Base-by-base conservation (phyloP, 2,797 vertebrate species). In the Coregonus sp. region DNA sequence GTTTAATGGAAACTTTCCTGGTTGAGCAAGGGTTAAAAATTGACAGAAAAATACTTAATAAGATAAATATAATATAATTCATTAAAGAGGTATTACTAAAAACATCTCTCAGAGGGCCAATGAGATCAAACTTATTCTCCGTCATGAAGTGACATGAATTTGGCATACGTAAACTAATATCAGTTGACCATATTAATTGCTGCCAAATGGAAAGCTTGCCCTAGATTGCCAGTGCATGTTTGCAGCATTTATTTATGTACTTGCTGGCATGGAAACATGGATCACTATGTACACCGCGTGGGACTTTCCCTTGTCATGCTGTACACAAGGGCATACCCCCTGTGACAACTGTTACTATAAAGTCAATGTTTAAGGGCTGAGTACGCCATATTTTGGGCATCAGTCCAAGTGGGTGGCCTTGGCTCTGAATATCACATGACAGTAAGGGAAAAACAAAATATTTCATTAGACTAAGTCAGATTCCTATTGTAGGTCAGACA, bases 261-360 rank as follows among this genome's bases (percentile, higher is more conserved):
- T 61, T 61, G n/a, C 59, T 61, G 59, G 59, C 59, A 20, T 61
- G 59, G n/a, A 25, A 61, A 61, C 59, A 61, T 61, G 59, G 20
- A 25, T n/a, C 9, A 20, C 6, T 61, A 61, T 61, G 59, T 47
- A 50, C 70, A 70, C 69, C 40, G 16, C n/a, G 40, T 70, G 9
- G 47, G 69, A 51, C 2, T 51, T 25, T 47, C 56, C 56, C 65
- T 37, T 29, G 29, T 31, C 25, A 70, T 51, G 47, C 12, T 29
- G 40, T 25, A 71, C 20, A 51, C 2, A 25, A 52, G 40, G 70
- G 47, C 9, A 29, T 51, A 25, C 47, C 47, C 47, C 47, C 47
- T 16, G 18, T 29, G 69, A 70, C 69, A 70, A 20, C 37, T 70
- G 37, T 25, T 70, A 40, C 14, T 40, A 40, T 9, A 2, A 18